These are phyloP conservation scores for Thunnus thynnus DNA, from an alignment of 2,113 vertebrate genomes.

Conservation along the genomic window DNA sequence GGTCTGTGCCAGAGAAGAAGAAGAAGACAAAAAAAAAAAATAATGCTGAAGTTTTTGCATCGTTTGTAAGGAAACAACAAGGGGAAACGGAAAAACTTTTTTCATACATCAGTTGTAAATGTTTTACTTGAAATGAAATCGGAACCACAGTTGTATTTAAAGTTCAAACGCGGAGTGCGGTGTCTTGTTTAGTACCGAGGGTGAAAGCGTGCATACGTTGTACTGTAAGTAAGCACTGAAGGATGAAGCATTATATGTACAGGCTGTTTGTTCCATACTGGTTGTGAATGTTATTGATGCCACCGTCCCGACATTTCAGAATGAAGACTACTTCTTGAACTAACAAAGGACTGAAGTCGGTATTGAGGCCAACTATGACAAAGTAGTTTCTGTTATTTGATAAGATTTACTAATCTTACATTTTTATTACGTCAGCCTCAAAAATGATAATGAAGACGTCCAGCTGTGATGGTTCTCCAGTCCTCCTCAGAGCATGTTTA, in stretches of 20 bases:
- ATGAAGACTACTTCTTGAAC: slow-evolving; percentile 7
- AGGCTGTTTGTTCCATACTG: slow-evolving; percentile 67
- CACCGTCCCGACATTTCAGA: slow-evolving; percentile 16
- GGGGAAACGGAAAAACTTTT: slow-evolving; percentile 18
- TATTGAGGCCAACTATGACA: slow-evolving; percentile 6
- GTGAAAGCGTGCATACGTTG: slow-evolving; percentile 1
- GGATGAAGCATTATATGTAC: slow-evolving; percentile 62
- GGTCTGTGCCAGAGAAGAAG: slow-evolving; percentile 69
- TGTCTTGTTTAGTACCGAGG: slow-evolving; percentile 21
- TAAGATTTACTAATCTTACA: no score
- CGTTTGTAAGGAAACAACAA: slow-evolving; percentile 61
- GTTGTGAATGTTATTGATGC: slow-evolving; percentile 72
- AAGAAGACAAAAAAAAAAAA: slow-evolving; percentile 54
- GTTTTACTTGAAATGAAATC: slow-evolving; percentile 85
- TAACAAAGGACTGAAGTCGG: slow-evolving; percentile 21
- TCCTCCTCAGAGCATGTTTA: not conserved
- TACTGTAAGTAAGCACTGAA: slow-evolving; percentile 63
- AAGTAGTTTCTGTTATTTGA: not conserved
- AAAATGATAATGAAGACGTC: not conserved
- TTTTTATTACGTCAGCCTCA: slow-evolving; percentile 4
- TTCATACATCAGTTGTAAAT: slow-evolving; percentile 71
- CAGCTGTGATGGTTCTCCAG: not conserved
- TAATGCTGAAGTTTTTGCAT: slow-evolving; percentile 68
- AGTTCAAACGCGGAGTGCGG: slow-evolving; percentile 52
- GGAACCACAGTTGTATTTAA: slow-evolving; percentile 71